Conservation (phyloP, 2,888 invertebrate species). For the Helleia helle region DNA sequence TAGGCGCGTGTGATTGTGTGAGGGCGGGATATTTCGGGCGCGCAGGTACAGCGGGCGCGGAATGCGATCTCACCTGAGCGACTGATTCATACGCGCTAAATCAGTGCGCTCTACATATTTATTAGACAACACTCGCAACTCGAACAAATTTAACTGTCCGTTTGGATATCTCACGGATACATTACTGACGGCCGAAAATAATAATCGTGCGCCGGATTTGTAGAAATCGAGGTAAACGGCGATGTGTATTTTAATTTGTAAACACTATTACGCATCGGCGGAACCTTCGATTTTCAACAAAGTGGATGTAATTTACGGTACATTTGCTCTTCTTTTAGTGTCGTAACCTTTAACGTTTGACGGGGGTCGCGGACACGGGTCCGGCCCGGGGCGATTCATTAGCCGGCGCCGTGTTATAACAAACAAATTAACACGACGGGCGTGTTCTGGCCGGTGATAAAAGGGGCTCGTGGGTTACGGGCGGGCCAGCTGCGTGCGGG, state of each 20-base stretch:
- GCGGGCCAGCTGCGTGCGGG: slow-evolving; percentile 61
- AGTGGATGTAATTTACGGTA: slow-evolving; percentile 51
- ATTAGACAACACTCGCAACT: slow-evolving; percentile 28
- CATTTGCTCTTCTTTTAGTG: slow-evolving; percentile 58
- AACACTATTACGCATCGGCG: slow-evolving; percentile 4
- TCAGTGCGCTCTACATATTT: slow-evolving; percentile 57
- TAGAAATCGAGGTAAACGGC: slow-evolving; percentile 7
- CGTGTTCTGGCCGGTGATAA: slow-evolving; percentile 66
- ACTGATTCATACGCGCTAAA: slow-evolving; percentile 67
- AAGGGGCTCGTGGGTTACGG: slow-evolving; percentile 60
- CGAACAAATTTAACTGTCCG: not conserved
- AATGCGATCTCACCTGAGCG: slow-evolving; percentile 71
- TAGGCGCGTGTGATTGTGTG: slow-evolving; percentile 31
- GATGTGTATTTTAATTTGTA: not conserved
- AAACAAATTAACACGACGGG: slow-evolving; percentile 71
- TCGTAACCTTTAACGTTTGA: slow-evolving; percentile 58
- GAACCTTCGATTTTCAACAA: slow-evolving; percentile 9
- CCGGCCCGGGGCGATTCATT: slow-evolving; percentile 67
- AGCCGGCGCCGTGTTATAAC: slow-evolving; percentile 64
- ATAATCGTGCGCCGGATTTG: not conserved
- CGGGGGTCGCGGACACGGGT: slow-evolving; percentile 53
- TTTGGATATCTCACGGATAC: not conserved
- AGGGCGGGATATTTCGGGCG: slow-evolving; percentile 58
- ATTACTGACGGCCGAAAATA: not conserved
- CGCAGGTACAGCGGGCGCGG: slow-evolving; percentile 61